Conservation (phyloP, 2,888 invertebrate genomes). For the Parochlus steinenii region DNA sequence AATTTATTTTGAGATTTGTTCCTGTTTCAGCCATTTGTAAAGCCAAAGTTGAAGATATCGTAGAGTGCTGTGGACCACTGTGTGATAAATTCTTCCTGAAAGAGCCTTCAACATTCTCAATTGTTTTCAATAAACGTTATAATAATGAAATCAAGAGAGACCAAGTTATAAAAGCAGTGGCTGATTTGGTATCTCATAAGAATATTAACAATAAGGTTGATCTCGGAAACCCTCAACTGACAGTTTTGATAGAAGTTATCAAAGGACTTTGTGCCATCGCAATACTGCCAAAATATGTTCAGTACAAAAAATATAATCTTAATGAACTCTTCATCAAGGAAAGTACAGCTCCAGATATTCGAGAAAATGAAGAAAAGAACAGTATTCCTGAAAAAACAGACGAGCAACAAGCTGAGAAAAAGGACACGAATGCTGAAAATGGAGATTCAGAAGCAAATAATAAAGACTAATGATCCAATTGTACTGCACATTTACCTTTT, state of each 20-base stretch:
- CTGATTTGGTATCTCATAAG: slow-evolving; percentile 48
- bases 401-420: too few relatives aligned
- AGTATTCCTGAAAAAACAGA: too few relatives aligned
- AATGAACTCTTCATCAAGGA: too few relatives aligned
- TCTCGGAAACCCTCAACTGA: slow-evolving; percentile 56
- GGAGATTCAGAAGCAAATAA: too few relatives aligned
- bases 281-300: slow-evolving; percentile 61
- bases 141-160: slow-evolving; percentile 56
- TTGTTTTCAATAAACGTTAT: slow-evolving; percentile 62
- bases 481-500: too few relatives aligned
- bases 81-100: slow-evolving; percentile 59
- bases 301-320: slow-evolving; percentile 72
- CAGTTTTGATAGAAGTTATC: slow-evolving; percentile 70
- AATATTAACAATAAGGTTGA: slow-evolving; percentile 61
- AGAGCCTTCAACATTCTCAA: slow-evolving; percentile 53
- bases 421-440: too few relatives aligned
- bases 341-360: too few relatives aligned
- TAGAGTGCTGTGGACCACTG: slow-evolving; percentile 42
- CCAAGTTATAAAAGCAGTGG: slow-evolving; percentile 54
- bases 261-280: slow-evolving; percentile 63
- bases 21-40: slow-evolving; percentile 45
- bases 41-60: slow-evolving; percentile 61
- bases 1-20: slow-evolving; percentile 1
- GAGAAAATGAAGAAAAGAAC: too few relatives aligned
- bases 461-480: too few relatives aligned